Evolutionary conservation across 2,113 vertebrate species (phyloP).

Genomic region (Semnopithecus entellus): DNA sequence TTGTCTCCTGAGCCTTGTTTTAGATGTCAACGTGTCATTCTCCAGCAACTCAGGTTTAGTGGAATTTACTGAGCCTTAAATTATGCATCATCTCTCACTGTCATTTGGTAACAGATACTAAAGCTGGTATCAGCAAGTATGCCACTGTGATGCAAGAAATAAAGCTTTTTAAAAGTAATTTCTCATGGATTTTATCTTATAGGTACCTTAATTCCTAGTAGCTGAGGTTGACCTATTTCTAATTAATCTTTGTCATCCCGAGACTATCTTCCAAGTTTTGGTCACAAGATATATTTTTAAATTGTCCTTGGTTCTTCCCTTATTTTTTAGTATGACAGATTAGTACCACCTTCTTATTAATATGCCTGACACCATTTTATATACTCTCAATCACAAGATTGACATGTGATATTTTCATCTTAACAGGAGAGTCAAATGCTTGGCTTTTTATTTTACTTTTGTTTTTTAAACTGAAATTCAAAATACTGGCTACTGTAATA

Average conservation of each 20-base stretch:
- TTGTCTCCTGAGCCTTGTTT: background rate
- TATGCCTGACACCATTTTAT: background rate
- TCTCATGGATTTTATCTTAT: constrained; percentile 16
- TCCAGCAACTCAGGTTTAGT: background rate
- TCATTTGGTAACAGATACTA: background rate
- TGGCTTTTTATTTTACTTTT: background rate
- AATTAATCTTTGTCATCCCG: constrained; percentile 11
- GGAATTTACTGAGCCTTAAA: background rate
- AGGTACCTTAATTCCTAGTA: background rate
- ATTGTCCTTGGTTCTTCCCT: background rate
- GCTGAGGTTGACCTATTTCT: constrained; percentile 21
- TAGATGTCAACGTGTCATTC: background rate
- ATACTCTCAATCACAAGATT: background rate
- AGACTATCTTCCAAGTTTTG: constrained; percentile 12
- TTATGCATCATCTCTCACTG: background rate
- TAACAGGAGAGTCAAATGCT: background rate
- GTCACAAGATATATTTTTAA: constrained; percentile 10
- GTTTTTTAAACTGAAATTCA: background rate
- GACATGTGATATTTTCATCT: background rate
- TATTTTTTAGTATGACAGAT: background rate
- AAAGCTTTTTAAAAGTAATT: constrained; percentile 36
- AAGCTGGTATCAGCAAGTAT: constrained; percentile 9
- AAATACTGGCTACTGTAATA: background rate
- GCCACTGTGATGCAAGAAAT: background rate
- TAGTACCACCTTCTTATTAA: background rate